These are phyloP conservation scores for Oithona nana DNA, from an alignment of 2,888 invertebrate genomes.

Conservation along the genomic window DNA sequence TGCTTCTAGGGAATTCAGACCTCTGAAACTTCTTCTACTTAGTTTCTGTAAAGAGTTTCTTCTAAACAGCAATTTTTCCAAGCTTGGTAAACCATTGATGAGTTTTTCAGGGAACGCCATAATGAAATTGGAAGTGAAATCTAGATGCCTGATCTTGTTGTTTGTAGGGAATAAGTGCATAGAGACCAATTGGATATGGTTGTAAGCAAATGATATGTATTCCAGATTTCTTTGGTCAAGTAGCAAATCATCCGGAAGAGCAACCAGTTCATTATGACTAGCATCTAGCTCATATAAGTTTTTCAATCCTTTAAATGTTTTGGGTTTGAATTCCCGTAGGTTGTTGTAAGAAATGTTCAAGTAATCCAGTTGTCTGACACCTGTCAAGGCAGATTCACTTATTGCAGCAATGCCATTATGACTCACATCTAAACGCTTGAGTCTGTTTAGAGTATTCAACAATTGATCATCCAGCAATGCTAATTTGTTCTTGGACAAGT, in stretches of 20 bases:
- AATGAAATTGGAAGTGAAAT: constrained; percentile 15
- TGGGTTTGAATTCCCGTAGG: neutral
- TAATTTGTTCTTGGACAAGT: constrained; percentile 8
- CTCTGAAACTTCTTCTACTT: neutral
- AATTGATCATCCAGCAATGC: neutral
- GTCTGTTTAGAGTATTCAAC: neutral
- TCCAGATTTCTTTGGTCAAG: constrained; percentile 10
- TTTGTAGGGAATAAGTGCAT: neutral
- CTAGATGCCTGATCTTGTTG: neutral
- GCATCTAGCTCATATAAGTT: neutral
- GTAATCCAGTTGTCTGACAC: neutral
- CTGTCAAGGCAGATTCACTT: constrained; percentile 1
- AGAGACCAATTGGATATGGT: constrained; percentile 11
- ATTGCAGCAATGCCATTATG: constrained; percentile 9
- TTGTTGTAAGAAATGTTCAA: constrained; percentile 9
- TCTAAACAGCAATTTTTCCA: constrained; percentile 3
- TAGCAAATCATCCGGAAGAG: constrained; percentile 5
- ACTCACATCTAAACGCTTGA: constrained; percentile 2
- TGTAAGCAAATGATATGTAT: constrained; percentile 8
- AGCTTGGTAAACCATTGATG: neutral
- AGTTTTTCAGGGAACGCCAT: constrained; percentile 3
- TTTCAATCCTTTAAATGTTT: neutral
- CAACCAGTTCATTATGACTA: constrained; percentile 11
- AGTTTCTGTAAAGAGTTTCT: constrained; percentile 3
- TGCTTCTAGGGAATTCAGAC: neutral